These are phyloP conservation scores for Pomacea canaliculata DNA, from an alignment of 2,888 invertebrate genomes.

Conservation along the genomic window DNA sequence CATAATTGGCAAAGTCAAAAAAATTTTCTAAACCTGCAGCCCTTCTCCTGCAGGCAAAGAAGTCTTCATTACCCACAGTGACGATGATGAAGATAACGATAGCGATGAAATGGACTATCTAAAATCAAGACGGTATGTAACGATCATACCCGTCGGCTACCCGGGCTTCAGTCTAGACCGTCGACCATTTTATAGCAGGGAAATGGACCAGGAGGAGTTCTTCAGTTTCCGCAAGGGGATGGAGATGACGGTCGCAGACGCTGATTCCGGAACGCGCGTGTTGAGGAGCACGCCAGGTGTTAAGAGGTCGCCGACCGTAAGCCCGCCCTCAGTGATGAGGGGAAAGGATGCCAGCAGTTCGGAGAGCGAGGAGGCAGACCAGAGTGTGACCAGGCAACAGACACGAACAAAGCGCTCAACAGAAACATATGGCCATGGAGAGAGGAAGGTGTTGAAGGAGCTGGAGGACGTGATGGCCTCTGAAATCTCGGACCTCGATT, in stretches of 20 bases:
- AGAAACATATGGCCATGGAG: slow-evolving; percentile 44
- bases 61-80: too few species aligned
- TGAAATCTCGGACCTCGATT: slow-evolving; percentile 48
- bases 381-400: not conserved
- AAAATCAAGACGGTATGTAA: slow-evolving; percentile 47
- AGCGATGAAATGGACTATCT: not conserved
- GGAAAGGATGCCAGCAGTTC: slow-evolving; percentile 1
- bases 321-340: not conserved
- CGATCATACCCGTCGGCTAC: slow-evolving; percentile 55
- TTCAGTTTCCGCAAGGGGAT: slow-evolving; percentile 25
- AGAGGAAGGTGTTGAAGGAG: slow-evolving; percentile 60
- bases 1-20: too few species aligned
- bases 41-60: too few species aligned
- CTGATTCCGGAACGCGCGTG: not conserved
- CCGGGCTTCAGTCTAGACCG: slow-evolving; percentile 30
- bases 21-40: too few species aligned
- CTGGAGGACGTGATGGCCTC: slow-evolving; percentile 65
- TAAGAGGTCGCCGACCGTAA: not conserved
- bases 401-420: not conserved
- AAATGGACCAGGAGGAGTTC: slow-evolving; percentile 30
- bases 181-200: slow-evolving; percentile 26
- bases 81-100: slow-evolving; percentile 8
- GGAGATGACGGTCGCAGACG: not conserved
- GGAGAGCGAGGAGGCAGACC: slow-evolving; percentile 15
- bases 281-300: not conserved